A percentile compares a stretch with the other conserved stretches of the same genome.
Conservation (phyloP, 2,113 vertebrate species). For the Oophaga pumilio region DNA sequence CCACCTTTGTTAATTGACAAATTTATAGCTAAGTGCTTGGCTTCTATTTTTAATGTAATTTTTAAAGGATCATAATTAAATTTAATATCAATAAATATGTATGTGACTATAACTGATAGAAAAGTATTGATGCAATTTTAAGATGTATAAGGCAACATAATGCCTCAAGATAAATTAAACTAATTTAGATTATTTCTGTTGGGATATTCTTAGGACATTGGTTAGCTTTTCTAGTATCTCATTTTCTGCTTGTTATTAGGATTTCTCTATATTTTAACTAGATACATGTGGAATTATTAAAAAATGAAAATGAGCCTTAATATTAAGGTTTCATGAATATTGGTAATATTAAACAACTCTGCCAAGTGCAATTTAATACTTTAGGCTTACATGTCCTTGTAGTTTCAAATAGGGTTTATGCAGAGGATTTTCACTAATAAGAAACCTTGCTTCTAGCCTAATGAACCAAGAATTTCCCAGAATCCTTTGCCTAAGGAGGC, state of each 20-base stretch:
- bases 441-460: neutral
- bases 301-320: neutral
- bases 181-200: too few relatives aligned
- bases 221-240: neutral
- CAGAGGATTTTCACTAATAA: neutral
- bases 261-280: neutral
- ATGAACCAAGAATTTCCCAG: constrained; percentile 29
- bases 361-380: neutral
- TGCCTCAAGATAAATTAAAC: too few relatives aligned
- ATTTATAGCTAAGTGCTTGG: neutral
- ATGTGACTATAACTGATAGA: too few relatives aligned
- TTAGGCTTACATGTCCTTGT: neutral
- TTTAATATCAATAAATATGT: too few relatives aligned
- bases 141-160: too few relatives aligned
- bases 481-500: constrained; percentile 34
- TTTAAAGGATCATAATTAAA: too few relatives aligned
- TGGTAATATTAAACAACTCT: neutral
- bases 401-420: neutral
- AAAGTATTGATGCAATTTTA: too few relatives aligned
- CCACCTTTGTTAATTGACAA: too few relatives aligned
- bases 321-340: neutral
- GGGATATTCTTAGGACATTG: too few relatives aligned
- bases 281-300: neutral
- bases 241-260: neutral
- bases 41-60: neutral